phyloP scores from a whole-genome alignment of 1,140 invertebrate genomes.

The Zaprionus tsacasi region DNA sequence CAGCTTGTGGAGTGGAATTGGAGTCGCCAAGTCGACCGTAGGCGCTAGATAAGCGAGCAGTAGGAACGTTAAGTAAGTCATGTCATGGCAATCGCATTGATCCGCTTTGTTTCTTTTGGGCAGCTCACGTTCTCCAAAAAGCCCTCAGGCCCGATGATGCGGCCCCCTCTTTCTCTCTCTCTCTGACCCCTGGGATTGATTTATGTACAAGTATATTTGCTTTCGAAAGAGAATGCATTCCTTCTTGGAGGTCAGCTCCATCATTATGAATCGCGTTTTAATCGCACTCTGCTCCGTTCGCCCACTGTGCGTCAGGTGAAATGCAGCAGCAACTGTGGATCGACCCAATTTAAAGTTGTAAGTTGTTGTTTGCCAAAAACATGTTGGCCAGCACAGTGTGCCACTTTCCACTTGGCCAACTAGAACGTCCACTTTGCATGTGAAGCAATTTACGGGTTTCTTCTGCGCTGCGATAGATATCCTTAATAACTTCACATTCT shows the following conservation, averaged over 20 bases:
- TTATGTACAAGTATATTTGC: slow-evolving; percentile 59
- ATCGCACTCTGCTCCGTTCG: slow-evolving; percentile 33
- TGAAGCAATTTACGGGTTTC: slow-evolving; percentile 58
- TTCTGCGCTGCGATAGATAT: slow-evolving; percentile 14
- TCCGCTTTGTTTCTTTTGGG: slow-evolving; percentile 47
- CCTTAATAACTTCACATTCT: slow-evolving; percentile 25
- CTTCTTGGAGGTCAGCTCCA: slow-evolving; percentile 30
- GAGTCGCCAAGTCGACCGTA: slow-evolving; percentile 46
- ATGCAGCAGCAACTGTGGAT: slow-evolving; percentile 47
- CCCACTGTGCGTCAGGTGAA: slow-evolving; percentile 73
- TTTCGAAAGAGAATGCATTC: slow-evolving; percentile 46
- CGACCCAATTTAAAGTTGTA: slow-evolving; percentile 57
- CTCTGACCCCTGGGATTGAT: slow-evolving; percentile 42
- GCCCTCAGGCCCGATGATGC: slow-evolving; percentile 52
- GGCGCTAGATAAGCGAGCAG: slow-evolving; percentile 70
- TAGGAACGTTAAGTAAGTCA: slow-evolving; percentile 76
- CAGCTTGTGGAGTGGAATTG: slow-evolving; percentile 1
- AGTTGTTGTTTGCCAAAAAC: slow-evolving; percentile 39
- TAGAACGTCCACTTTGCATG: slow-evolving; percentile 77
- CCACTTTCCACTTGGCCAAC: slow-evolving; percentile 70
- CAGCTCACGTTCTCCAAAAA: slow-evolving; percentile 60
- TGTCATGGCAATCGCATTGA: slow-evolving; percentile 76
- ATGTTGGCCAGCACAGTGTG: slow-evolving; percentile 62
- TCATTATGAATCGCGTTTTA: slow-evolving; percentile 63
- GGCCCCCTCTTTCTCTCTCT: background rate